A percentile compares a stretch with the other conserved stretches of the same genome.
These are phyloP conservation scores for Drosophila erecta DNA, from an alignment of 1,140 invertebrate species.

Conservation along the genomic window DNA sequence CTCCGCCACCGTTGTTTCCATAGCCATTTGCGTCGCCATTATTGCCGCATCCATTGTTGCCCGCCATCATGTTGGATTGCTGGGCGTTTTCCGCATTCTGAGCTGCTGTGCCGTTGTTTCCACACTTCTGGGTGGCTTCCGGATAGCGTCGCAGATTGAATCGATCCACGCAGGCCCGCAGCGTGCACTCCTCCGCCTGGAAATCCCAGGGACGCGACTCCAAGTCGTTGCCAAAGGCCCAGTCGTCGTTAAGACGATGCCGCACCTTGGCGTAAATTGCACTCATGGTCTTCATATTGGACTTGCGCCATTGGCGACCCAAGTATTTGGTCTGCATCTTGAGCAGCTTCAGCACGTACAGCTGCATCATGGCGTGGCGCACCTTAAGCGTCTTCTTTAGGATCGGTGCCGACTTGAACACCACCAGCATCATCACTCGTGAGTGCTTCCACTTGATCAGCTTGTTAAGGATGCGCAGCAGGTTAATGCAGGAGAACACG, in stretches of 20 bases:
- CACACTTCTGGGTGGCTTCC: constrained; percentile 84
- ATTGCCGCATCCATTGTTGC: constrained; percentile 55
- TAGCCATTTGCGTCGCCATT: constrained; percentile 58
- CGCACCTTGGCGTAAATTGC: constrained; percentile 99
- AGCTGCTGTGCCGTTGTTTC: constrained; percentile 61
- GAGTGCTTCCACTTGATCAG: constrained; percentile 99
- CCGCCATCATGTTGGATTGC: constrained; percentile 71
- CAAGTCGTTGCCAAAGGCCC: constrained; percentile 99
- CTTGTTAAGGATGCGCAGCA: constrained; percentile 98
- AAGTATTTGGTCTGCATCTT: constrained; percentile 99
- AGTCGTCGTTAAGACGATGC: constrained; percentile 98
- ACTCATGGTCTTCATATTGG: constrained; percentile 99
- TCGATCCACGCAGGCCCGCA: constrained; percentile 96
- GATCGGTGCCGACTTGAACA: constrained; percentile 99
- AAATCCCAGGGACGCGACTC: constrained; percentile 99
- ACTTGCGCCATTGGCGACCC: constrained; percentile 99
- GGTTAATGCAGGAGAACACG: constrained; percentile 99
- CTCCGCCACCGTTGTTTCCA: constrained; percentile 57
- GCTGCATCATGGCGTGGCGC: constrained; percentile 98
- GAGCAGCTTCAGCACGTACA: constrained; percentile 98
- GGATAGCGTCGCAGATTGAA: constrained; percentile 97
- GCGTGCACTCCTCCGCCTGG: constrained; percentile 98
- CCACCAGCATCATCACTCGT: constrained; percentile 99
- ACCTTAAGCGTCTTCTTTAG: constrained; percentile 98
- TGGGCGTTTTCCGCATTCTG: constrained; percentile 75